Conservation (phyloP, 2,888 invertebrate species). For the Vandiemenella viatica region DNA sequence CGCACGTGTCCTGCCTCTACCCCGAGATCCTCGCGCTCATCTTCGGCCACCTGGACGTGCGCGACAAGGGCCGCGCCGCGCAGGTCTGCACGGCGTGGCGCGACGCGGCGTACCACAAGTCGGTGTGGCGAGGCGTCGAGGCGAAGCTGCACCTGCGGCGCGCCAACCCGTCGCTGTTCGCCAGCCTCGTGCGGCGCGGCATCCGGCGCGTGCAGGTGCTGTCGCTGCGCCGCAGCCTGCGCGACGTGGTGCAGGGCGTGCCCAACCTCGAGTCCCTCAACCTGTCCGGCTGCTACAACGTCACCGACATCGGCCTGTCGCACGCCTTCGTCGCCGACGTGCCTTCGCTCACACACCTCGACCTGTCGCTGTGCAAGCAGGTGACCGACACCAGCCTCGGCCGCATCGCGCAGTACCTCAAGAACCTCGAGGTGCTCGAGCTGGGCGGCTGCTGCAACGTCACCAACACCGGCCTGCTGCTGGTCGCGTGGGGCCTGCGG, state of each 20-base stretch:
- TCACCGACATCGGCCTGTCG: conserved; percentile 70
- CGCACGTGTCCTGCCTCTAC: conserved; percentile 75
- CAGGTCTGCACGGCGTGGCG: conserved; percentile 82
- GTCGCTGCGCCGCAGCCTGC: conserved; percentile 63
- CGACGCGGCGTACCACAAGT: conserved; percentile 81
- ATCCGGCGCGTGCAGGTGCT: conserved; percentile 80
- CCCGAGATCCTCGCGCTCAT: conserved; percentile 86
- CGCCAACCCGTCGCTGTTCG: conserved; percentile 70
- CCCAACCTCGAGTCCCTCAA: conserved; percentile 78
- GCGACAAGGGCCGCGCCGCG: conserved; percentile 78
- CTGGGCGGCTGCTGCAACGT: conserved; percentile 85
- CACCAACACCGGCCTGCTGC: conserved; percentile 71
- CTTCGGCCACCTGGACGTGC: conserved; percentile 74
- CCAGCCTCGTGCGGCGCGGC: conserved; percentile 72
- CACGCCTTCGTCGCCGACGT: conserved; percentile 67
- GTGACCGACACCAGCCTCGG: conserved; percentile 81
- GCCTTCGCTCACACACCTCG: conserved; percentile 61
- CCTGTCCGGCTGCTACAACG: conserved; percentile 84
- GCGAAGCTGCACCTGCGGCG: conserved; percentile 76
- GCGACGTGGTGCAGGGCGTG: conserved; percentile 73
- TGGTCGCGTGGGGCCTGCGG: conserved; percentile 77
- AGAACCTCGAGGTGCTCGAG: conserved; percentile 74
- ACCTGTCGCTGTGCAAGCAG: conserved; percentile 86
- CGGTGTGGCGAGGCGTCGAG: conserved; percentile 88
- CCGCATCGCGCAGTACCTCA: conserved; percentile 67